phyloP scores from a whole-genome alignment of 1,140 invertebrate species.

The Chymomyza costata region DNA sequence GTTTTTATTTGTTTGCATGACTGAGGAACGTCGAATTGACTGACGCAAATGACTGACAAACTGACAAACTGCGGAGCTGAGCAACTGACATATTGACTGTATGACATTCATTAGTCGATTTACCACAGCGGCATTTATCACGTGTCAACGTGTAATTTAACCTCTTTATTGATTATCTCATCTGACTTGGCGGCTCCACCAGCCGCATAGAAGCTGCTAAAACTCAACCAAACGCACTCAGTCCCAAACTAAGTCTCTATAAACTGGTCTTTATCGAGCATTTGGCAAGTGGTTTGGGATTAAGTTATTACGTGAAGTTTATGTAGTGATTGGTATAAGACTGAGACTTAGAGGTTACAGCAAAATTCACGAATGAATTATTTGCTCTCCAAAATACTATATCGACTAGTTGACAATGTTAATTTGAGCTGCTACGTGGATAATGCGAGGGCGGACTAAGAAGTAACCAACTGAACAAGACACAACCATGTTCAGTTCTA shows the following conservation, averaged over 20 bases:
- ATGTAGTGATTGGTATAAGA: conserved; percentile 2
- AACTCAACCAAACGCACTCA: no score
- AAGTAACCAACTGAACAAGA: no score
- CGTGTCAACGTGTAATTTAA: conserved; percentile 57
- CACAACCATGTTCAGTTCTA: no score
- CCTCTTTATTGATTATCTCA: conserved; percentile 55
- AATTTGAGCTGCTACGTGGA: no score
- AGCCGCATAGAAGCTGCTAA: no score
- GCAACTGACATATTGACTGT: conserved; percentile 5
- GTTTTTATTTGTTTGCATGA: conserved; percentile 65
- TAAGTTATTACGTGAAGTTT: conserved; percentile 19
- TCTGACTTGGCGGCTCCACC: conserved; percentile 11
- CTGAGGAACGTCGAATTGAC: conserved; percentile 14
- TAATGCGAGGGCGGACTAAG: no score
- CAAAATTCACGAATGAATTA: no score
- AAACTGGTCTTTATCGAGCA: conserved; percentile 12
- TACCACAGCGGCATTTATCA: conserved; percentile 51
- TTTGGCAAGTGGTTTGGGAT: conserved; percentile 12
- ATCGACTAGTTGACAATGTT: no score
- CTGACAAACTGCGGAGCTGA: conserved; percentile 2
- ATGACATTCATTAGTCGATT: conserved; percentile 57
- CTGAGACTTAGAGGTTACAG: no score
- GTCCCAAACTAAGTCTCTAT: no score
- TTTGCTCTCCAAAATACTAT: no score
- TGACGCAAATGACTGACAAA: conserved; percentile 7